Base-by-base conservation (phyloP, 2,113 vertebrate species). In the Microtus ochrogaster region DNA sequence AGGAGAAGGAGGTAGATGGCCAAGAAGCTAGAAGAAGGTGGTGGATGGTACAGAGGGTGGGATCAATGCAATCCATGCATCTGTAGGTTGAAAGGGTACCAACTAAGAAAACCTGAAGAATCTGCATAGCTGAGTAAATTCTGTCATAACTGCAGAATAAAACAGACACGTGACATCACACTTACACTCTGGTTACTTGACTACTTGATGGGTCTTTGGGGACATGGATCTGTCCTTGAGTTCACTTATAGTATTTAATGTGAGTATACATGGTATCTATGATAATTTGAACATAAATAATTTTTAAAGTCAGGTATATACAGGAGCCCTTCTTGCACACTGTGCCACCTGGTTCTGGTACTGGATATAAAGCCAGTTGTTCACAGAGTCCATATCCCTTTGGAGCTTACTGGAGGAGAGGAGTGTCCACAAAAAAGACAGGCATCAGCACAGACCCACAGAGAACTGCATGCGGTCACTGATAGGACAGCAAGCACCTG, bases 281-380 rank as follows among this genome's bases (percentile, higher is more conserved):
- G n/a, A 61, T 3, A 0, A 14, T 44, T 16, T n/a, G 14, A 6
- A n/a, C 2, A 44, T 13, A 10, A n/a, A 61, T 47, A 36, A n/a
- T 5, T 79, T n/a, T 22, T 41, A n/a, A 28, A 73, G 44, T 33
- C n/a, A 76, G 21, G 16, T 7, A 13, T 47, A 66, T 65, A 19
- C 28, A 22, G 16, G 44, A 82, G n/a, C 2, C 2, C n/a, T 16
- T 47, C 3, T 22, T 28, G 24, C 3, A 55, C 0, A 63, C 44
- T 1, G 10, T 26, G 28, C 13, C 0, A 79, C 41, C 41, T 30
- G 7, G 21, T 16, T 36, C 39, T 33, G 24, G 22, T 41, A 90
- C 6, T 41, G 39, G 13, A 33, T 28, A 68, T 13, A 0, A 61
- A 61, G 41, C 49, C 14, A 7, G 6, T 1, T n/a, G 3, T 47